A percentile compares a stretch with the other conserved stretches of the same genome.
These are phyloP conservation scores for Drosophila villosipedis DNA, from an alignment of 2,888 invertebrate genomes.

Conservation along the genomic window DNA sequence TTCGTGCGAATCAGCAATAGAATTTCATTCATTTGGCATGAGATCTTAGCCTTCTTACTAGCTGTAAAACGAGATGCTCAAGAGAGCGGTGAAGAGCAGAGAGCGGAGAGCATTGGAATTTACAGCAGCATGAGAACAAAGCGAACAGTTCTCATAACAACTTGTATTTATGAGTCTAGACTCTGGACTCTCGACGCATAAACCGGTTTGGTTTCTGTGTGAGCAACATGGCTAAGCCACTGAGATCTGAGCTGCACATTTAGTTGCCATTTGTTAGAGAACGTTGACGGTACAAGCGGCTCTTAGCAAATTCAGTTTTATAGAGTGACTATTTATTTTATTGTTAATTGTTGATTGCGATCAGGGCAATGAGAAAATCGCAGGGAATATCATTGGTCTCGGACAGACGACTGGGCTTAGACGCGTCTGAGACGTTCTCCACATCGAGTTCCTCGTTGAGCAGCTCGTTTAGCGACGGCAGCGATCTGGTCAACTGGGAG, in stretches of 20 bases:
- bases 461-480: conserved; percentile 79
- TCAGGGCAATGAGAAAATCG: conserved; percentile 66
- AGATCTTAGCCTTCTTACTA: neutral
- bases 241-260: conserved; percentile 34
- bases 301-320: neutral
- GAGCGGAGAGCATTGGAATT: conserved; percentile 31
- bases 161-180: conserved; percentile 6
- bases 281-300: conserved; percentile 29
- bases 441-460: conserved; percentile 78
- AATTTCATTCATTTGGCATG: conserved; percentile 8
- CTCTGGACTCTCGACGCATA: conserved; percentile 1
- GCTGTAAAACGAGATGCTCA: conserved; percentile 30
- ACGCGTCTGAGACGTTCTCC: conserved; percentile 79
- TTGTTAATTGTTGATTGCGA: conserved; percentile 6
- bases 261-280: conserved; percentile 46
- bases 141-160: neutral
- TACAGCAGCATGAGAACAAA: conserved; percentile 34
- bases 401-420: conserved; percentile 49
- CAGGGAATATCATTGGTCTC: conserved; percentile 47
- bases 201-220: conserved; percentile 44
- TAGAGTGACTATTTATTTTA: neutral
- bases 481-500: conserved; percentile 83
- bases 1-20: conserved; percentile 11
- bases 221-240: conserved; percentile 17
- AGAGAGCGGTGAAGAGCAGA: conserved; percentile 32